phyloP scores from a whole-genome alignment of 2,888 invertebrate genomes.

The Amphipoea lucens region DNA sequence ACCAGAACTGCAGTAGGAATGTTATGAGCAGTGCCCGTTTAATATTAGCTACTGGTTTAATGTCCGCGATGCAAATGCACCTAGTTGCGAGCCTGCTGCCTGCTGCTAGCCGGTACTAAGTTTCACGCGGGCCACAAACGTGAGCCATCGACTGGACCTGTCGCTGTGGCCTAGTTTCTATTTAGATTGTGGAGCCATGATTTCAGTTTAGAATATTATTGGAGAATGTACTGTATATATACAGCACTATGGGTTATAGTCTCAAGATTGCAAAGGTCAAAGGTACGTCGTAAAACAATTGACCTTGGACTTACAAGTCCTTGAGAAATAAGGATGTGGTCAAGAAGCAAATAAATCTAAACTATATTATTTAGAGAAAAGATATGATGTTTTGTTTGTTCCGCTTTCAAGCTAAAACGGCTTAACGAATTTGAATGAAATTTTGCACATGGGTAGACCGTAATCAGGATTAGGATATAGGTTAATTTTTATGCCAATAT shows the following conservation, averaged over 20 bases:
- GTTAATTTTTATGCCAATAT: neutral
- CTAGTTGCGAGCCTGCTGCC: neutral
- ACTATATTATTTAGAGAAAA: neutral
- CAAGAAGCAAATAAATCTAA: neutral
- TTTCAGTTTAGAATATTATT: constrained; percentile 21
- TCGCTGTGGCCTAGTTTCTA: constrained; percentile 43
- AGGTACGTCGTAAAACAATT: neutral
- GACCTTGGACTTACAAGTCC: neutral
- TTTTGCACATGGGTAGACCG: neutral
- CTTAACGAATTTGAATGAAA: no score
- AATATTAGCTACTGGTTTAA: constrained; percentile 42
- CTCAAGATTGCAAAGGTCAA: constrained; percentile 9
- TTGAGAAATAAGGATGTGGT: constrained; percentile 5
- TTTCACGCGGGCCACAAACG: constrained; percentile 38
- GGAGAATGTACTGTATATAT: neutral
- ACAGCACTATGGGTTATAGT: neutral
- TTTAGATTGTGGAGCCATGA: constrained; percentile 49
- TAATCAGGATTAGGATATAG: neutral
- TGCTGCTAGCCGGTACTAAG: constrained; percentile 20
- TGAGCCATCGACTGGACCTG: constrained; percentile 52
- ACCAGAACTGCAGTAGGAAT: constrained; percentile 21
- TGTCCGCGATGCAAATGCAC: constrained; percentile 48
- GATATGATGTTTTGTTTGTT: neutral
- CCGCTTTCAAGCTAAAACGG: neutral
- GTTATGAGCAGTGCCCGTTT: constrained; percentile 23